Percentiles rank a stretch among this genome's conserved stretches.
Conservation (phyloP, 2,797 vertebrate genomes). For the Falco biarmicus region DNA sequence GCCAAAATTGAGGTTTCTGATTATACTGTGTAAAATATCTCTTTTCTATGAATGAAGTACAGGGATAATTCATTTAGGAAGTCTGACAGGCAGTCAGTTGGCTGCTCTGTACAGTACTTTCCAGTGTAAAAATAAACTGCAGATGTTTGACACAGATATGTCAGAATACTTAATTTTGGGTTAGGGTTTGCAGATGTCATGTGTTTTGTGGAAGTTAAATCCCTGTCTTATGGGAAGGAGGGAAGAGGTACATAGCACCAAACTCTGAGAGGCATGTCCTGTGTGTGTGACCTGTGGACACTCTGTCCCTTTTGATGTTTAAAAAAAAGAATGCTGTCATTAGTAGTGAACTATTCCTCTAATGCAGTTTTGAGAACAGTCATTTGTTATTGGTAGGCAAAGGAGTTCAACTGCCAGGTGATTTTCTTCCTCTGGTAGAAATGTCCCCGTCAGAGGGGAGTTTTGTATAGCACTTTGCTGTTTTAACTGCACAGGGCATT, state of each 20-base stretch:
- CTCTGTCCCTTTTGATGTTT: background rate
- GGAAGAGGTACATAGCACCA: background rate
- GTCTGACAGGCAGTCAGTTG: conserved; percentile 23
- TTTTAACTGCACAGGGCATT: background rate
- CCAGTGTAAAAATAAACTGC: conserved; percentile 47
- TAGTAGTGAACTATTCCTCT: background rate
- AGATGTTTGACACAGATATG: conserved; percentile 55
- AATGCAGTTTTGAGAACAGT: background rate
- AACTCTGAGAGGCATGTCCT: background rate
- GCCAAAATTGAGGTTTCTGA: background rate
- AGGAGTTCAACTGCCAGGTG: background rate
- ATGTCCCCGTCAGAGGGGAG: background rate
- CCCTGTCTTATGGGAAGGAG: background rate
- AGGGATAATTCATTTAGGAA: conserved; percentile 11
- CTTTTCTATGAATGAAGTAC: background rate
- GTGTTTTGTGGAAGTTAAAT: background rate
- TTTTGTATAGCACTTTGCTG: background rate
- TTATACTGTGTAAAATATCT: background rate
- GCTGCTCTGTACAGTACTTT: background rate
- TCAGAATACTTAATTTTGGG: conserved; percentile 12
- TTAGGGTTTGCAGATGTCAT: conserved; percentile 31
- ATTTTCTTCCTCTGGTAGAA: background rate
- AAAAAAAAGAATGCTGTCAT: background rate
- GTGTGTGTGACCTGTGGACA: background rate
- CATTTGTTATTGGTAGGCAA: background rate